phyloP scores from a whole-genome alignment of 2,113 vertebrate genomes.

The Dicrurus megarhynchus region DNA sequence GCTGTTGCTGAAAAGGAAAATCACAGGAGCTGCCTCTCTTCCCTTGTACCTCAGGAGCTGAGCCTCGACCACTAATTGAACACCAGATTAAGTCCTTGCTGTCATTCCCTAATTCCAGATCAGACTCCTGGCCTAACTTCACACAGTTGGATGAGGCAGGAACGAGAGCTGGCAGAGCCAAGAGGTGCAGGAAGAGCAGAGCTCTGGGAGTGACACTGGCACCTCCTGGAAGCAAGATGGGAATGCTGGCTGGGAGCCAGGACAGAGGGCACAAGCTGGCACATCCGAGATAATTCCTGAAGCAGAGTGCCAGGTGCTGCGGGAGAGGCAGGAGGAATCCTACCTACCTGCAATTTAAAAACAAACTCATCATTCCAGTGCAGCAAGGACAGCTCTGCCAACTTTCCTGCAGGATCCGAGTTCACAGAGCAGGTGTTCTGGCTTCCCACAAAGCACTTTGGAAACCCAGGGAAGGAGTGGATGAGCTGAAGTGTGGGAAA shows the following conservation, averaged over 20 bases:
- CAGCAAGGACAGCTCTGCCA: neutral
- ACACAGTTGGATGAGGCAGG: neutral
- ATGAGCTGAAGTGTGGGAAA: neutral
- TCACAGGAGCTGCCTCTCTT: neutral
- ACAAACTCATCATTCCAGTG: neutral
- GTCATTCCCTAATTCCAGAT: neutral
- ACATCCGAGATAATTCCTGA: rapidly evolving
- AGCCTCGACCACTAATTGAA: neutral
- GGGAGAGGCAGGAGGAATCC: neutral
- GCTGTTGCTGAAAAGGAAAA: neutral
- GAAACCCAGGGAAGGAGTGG: neutral
- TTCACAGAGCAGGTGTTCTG: conserved; percentile 20
- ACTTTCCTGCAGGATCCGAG: neutral
- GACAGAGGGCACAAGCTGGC: neutral
- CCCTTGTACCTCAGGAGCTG: neutral
- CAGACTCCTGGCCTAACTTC: conserved; percentile 30
- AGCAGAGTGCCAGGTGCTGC: neutral
- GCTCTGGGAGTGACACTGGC: neutral
- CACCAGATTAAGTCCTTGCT: neutral
- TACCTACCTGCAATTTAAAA: neutral
- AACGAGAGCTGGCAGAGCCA: neutral
- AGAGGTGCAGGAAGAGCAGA: neutral
- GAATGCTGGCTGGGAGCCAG: neutral
- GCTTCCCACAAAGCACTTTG: neutral
- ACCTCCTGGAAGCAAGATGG: neutral